Base-by-base conservation (phyloP, 2,888 invertebrate species). In the Pedicia rivosa region DNA sequence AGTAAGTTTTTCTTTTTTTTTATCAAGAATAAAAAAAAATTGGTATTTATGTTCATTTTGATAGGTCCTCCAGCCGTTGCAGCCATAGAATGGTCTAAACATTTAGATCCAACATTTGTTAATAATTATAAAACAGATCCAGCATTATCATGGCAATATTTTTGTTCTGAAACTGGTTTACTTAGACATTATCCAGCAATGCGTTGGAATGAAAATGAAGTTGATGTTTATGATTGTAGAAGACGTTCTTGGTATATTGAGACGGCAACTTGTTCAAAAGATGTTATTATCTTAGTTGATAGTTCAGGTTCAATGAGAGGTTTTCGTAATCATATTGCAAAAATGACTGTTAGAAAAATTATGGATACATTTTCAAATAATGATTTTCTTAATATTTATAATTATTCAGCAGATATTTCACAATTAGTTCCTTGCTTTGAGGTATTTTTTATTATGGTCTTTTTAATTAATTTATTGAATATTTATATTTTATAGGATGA, bases 271-370 rank as follows among this genome's bases (percentile, higher is more conserved):
- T 92, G 92, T 50, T 91, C 95, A 7, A 98, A 98, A 63, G 95
- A 97, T 53, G 80, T 98, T 48, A 75, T 98, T 19, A 91, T 99
- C 40, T 66, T 99, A 37, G 68, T 98, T 42, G 98, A 99, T 56
- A 77, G 79, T 39, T 92, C 94, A 34, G 98, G 98, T 13, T 95
- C 94, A 14, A 98, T 98, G 97, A 79, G 78, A 20, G 97, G 95
- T 1, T 73, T 71, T 44, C 67, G 70, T 37, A 70, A 73, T 52
- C 76, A 76, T 48, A 72, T 79, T 24, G 92, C 90, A 10, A 74
- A 79, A 49, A 77, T 82, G 50, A 95, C 95, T 2, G 78, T 95
- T 15, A 70, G 75, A 40, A 80, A 83, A 27, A 78, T 99, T 41
- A 61, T 99, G 48, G 87, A 91, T 43, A 97, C 98, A 0, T 73